phyloP scores from a whole-genome alignment of 2,113 vertebrate species.

The Sapayoa aenigma region DNA sequence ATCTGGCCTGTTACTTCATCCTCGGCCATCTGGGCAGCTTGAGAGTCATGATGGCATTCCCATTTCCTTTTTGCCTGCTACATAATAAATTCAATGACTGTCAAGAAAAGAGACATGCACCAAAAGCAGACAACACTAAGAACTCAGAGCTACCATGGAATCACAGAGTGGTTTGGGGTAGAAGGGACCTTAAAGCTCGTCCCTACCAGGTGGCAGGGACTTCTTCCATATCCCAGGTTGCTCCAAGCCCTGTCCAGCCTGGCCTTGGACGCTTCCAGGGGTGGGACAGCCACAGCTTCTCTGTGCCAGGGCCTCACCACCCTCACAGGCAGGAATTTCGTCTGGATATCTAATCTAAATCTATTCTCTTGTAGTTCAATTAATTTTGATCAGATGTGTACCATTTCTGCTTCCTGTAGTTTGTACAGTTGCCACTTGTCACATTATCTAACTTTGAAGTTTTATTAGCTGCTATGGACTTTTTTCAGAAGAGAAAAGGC shows the following conservation, averaged over 20 bases:
- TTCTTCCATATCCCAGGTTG: not conserved
- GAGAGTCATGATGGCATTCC: not conserved
- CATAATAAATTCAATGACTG: not conserved
- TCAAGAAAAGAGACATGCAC: not conserved
- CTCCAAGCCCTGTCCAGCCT: not conserved
- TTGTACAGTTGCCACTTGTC: not conserved
- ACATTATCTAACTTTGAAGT: not conserved
- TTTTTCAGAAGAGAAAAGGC: not conserved
- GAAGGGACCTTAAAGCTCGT: not conserved
- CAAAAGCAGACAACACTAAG: not conserved
- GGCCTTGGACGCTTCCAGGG: not conserved
- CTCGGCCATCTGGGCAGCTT: not conserved
- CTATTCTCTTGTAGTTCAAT: not conserved
- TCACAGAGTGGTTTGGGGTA: not conserved
- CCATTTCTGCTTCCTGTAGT: not conserved
- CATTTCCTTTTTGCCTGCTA: not conserved
- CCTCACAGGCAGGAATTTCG: not conserved
- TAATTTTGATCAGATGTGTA: not conserved
- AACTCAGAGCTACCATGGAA: not conserved
- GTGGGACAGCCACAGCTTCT: not conserved
- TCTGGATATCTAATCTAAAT: not conserved
- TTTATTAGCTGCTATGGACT: not conserved
- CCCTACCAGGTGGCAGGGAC: not conserved
- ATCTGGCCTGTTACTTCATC: conserved; percentile 44
- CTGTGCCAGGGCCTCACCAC: not conserved